Evolutionary conservation across 2,113 vertebrate genomes (phyloP), one percentile per base, ranked within the genome.

Genomic region (Microtus montanus): DNA sequence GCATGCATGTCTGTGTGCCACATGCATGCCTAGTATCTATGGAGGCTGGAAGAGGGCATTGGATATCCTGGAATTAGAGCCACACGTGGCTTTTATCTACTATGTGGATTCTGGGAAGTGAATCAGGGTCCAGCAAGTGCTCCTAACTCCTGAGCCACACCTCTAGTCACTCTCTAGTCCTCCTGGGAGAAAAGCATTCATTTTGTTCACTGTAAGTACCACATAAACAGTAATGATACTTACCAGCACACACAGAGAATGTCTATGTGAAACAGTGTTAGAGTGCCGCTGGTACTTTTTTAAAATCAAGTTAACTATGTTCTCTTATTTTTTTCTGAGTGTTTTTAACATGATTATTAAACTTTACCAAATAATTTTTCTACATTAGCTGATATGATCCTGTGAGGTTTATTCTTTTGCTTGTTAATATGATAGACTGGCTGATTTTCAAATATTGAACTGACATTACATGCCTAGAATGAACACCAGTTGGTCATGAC

Each of bases 391-490:
- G 19, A 88, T 63, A 52, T 30, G 22, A 79, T 64, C 15, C 68
- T 61, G 41, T 70, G 17, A 79, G 52, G 75, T 87, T 90, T 49
- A 49, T 66, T 77, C 63, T 79, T 90, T 88, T 87, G 3, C 66
- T 54, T 71, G 13, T 61, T 82, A 58, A 3, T 77, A 52, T 82
- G 61, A 44, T 73, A 13, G 58, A 63, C 26, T 75, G 82, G 22
- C 41, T 75, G 74, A 44, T 92, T 86, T 90, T 83, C 75, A 93
- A 92, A 73, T 94, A 49, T 20, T 92, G 63, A 92, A 38, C 38
- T 52, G 95, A 24, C 19, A 78, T 52, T n/a, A 20, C 49, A 77
- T 52, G 14, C 26, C 44, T 89, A 66, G n/a, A 73, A 52, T 78
- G 86, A 89, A 61, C 19, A 19, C 38, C 19, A 35, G 6, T 89